Base-by-base conservation (phyloP, 1,140 invertebrate genomes). In the Oncopodura yosiiana region DNA sequence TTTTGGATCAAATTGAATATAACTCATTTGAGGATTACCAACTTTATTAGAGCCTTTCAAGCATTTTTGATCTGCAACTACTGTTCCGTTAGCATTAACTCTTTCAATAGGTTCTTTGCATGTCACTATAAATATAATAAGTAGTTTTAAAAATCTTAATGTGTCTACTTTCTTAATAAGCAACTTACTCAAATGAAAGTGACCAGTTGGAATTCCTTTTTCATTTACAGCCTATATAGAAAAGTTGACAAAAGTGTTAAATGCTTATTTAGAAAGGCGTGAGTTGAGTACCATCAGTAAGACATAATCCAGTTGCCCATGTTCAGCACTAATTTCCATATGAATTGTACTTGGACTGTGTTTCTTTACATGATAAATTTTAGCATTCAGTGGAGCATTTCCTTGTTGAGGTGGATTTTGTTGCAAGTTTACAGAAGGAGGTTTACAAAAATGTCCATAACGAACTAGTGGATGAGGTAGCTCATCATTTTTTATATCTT, bases 61-160 rank as follows among this genome's bases (percentile, higher is more conserved):
- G 38, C 21, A 49, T 21, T 26, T 34, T n/a, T 2, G 26, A 19
- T 0, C 21, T 18, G 1, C 29, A 34, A 14, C 21, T 36, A 48
- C 45, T 12, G 21, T 12, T 14, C 16, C 16, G 8, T 16, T 16
- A 18, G 38, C 9, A 11, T 41, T 16, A 18, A 6, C 38, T 6
- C 12, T 6, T 6, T 9, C 9, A 41, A 16, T 41, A 12, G 18
- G 6, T 8, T 6, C 38, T 6, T 19, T 14, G 14, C 29, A 53
- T 21, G 18, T 34, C 19, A 44, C 51, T 45, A 26, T 23, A 16
- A 53, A 53, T n/a, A n/a, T n/a, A n/a, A 29, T 53, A 53, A 6
- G 41, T 27, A n/a, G 23, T 14, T 12, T 44, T 53, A 23, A 53
- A 53, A 14, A 23, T 36, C 3, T 29, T 29, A 53, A 27, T 53